Evolutionary conservation across 2,888 invertebrate species (phyloP).

Genomic region (Xanthorhoe spadicearia): DNA sequence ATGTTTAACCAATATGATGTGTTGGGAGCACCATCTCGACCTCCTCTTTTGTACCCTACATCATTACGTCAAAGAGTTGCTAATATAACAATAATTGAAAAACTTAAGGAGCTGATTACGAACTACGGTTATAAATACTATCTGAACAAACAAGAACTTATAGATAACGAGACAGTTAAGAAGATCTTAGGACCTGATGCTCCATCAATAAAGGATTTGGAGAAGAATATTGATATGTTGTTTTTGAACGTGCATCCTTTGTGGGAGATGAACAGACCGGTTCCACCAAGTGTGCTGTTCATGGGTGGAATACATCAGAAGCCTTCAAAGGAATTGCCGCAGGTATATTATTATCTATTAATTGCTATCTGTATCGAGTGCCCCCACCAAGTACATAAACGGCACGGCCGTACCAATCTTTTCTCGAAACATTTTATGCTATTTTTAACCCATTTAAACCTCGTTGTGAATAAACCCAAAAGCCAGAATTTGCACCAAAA

Average conservation of each 20-base stretch:
- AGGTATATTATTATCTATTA: too few relatives aligned
- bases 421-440: too few relatives aligned
- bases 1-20: slow-evolving; percentile 20
- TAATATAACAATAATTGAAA: slow-evolving; percentile 34
- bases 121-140: slow-evolving; percentile 46
- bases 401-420: too few relatives aligned
- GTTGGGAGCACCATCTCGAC: slow-evolving; percentile 26
- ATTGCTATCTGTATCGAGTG: too few relatives aligned
- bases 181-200: slow-evolving; percentile 46
- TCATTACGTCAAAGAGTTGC: slow-evolving; percentile 17
- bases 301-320: slow-evolving; percentile 69
- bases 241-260: slow-evolving; percentile 68
- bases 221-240: slow-evolving; percentile 58
- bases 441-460: too few relatives aligned
- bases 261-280: slow-evolving; percentile 62
- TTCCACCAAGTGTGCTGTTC: slow-evolving; percentile 64
- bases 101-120: slow-evolving; percentile 30
- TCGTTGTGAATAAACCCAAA: too few relatives aligned
- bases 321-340: slow-evolving; percentile 61
- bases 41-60: slow-evolving; percentile 24
- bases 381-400: too few relatives aligned
- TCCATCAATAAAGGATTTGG: slow-evolving; percentile 45
- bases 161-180: slow-evolving; percentile 38
- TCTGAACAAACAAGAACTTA: slow-evolving; percentile 37
- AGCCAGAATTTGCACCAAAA: too few relatives aligned